Evolutionary conservation across 2,888 invertebrate genomes (phyloP).

Genomic region (Tupiocoris notatus): DNA sequence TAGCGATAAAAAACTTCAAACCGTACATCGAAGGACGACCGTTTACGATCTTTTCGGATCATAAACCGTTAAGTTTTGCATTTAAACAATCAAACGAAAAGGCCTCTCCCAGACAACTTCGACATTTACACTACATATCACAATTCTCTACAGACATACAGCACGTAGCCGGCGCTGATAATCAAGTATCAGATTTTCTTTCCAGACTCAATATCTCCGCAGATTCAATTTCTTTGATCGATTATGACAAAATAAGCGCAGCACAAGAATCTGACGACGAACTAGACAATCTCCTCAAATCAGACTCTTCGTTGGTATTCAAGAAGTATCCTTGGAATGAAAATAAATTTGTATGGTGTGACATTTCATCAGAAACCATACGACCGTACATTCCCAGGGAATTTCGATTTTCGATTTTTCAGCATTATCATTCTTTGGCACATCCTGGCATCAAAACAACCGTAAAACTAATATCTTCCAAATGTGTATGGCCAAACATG

Average conservation of each 20-base stretch:
- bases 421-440: no score
- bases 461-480: no score
- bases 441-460: no score
- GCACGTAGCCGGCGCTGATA: conserved; percentile 52
- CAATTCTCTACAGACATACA: conserved; percentile 53
- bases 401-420: no score
- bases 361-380: conserved; percentile 10
- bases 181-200: conserved; percentile 53
- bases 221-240: not conserved
- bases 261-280: conserved; percentile 7
- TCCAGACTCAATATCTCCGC: conserved; percentile 49
- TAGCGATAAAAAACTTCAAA: conserved; percentile 22
- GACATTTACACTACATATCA: conserved; percentile 51
- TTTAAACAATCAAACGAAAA: conserved; percentile 49
- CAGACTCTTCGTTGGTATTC: not conserved
- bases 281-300: not conserved
- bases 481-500: no score
- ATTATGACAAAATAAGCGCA: not conserved
- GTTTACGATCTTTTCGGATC: conserved; percentile 24
- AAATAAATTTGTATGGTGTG: conserved; percentile 11
- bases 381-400: conserved; percentile 6
- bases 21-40: conserved; percentile 6
- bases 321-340: not conserved
- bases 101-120: conserved; percentile 52
- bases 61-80: conserved; percentile 31